Evolutionary conservation across 2,113 vertebrate species (phyloP).

Genomic region (Cyprinodon variegatus): DNA sequence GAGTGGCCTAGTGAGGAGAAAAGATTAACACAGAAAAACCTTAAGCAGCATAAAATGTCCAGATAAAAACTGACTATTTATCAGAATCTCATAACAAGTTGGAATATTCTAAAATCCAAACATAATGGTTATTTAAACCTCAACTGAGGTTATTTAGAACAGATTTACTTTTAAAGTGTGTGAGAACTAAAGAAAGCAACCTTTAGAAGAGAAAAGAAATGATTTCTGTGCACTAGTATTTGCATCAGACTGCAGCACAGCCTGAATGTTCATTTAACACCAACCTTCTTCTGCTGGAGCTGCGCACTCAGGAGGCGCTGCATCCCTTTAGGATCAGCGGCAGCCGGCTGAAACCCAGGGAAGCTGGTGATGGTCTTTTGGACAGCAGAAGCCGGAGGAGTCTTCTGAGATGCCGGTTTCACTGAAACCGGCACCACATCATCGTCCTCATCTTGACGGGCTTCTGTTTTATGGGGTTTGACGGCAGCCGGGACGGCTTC

Average conservation of each 20-base stretch:
- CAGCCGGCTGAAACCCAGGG: constrained; percentile 62
- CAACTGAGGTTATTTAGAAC: too few species aligned
- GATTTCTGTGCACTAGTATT: background rate
- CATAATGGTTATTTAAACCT: too few species aligned
- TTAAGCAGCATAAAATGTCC: background rate
- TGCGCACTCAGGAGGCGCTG: constrained; percentile 78
- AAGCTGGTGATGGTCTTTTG: constrained; percentile 74
- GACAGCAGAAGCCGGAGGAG: constrained; percentile 39
- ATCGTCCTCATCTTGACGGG: constrained; percentile 11
- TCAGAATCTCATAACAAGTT: too few species aligned
- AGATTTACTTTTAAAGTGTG: too few species aligned
- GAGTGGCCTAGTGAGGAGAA: constrained; percentile 22
- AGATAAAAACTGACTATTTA: background rate
- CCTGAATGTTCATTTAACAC: background rate
- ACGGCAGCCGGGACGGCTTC: background rate
- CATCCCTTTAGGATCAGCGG: constrained; percentile 60
- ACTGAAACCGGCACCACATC: constrained; percentile 65
- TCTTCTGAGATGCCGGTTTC: constrained; percentile 58
- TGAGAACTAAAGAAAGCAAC: too few species aligned
- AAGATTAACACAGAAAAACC: background rate
- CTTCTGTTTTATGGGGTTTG: constrained; percentile 5
- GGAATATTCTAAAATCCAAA: background rate
- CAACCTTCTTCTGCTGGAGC: constrained; percentile 91
- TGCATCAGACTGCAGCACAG: background rate
- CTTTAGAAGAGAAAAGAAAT: background rate